Percentiles rank a stretch among this genome's conserved stretches.
These are phyloP conservation scores for Girardinichthys multiradiatus DNA, from an alignment of 2,113 vertebrate genomes.

Conservation along the genomic window DNA sequence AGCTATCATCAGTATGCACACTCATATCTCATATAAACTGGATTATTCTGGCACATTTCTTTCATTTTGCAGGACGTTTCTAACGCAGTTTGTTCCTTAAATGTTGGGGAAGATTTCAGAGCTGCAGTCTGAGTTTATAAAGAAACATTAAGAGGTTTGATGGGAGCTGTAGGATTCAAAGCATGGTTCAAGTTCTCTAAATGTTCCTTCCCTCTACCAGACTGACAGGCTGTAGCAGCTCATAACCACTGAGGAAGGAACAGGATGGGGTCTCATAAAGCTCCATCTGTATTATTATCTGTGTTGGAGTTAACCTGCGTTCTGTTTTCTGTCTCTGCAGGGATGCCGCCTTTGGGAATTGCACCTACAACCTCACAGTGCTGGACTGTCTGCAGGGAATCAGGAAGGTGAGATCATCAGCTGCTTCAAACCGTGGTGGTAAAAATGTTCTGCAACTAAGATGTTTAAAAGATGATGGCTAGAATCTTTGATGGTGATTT, in stretches of 20 bases:
- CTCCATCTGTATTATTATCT: too few species aligned
- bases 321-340: constrained; percentile 69
- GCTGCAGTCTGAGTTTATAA: too few species aligned
- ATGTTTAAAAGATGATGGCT: too few species aligned
- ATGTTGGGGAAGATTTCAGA: too few species aligned
- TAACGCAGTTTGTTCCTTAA: not conserved
- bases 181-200: too few species aligned
- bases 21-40: too few species aligned
- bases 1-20: not conserved
- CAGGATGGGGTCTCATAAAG: too few species aligned
- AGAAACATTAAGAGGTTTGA: not conserved
- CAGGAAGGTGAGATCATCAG: constrained; percentile 85
- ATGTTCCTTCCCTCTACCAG: not conserved
- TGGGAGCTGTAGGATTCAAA: not conserved
- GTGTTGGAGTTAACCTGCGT: not conserved
- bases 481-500: too few species aligned
- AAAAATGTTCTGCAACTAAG: too few species aligned
- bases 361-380: constrained; percentile 91
- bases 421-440: not conserved
- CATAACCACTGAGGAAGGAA: too few species aligned
- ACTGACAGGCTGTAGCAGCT: too few species aligned
- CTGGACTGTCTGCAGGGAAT: constrained; percentile 96
- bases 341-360: constrained; percentile 96
- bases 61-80: not conserved
- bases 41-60: not conserved